Evolutionary conservation across 2,888 invertebrate genomes (phyloP).

Genomic region (Subacronicta megacephala): DNA sequence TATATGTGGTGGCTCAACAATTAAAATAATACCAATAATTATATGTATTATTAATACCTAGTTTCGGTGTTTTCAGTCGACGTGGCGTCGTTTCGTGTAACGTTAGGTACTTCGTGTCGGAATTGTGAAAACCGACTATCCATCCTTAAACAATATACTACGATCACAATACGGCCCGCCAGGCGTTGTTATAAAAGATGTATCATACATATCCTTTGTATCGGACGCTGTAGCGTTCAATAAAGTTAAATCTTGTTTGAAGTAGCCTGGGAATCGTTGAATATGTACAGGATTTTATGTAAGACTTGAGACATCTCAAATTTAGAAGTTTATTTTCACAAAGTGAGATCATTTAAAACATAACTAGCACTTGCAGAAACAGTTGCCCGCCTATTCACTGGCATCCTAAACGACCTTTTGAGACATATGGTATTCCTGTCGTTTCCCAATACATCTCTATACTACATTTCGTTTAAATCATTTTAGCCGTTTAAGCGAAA

Average conservation of each 20-base stretch:
- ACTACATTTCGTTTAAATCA: no score
- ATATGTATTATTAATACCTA: constrained; percentile 5
- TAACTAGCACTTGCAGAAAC: no score
- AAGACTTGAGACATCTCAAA: no score
- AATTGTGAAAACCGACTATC: constrained; percentile 10
- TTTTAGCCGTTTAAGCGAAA: no score
- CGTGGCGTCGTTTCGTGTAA: constrained; percentile 1
- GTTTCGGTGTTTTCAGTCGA: constrained; percentile 13
- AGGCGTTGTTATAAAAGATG: background rate
- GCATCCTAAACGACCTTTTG: no score
- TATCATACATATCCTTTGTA: background rate
- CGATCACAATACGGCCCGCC: constrained; percentile 14
- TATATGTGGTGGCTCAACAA: no score
- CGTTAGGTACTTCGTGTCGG: background rate
- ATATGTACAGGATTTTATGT: background rate
- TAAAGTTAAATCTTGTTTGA: background rate
- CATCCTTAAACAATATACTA: constrained; percentile 13
- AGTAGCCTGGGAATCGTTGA: background rate
- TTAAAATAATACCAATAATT: no score
- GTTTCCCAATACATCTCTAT: no score
- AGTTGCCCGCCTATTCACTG: no score
- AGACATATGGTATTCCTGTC: no score
- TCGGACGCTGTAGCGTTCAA: background rate
- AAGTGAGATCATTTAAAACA: no score
- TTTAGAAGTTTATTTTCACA: background rate